Evolutionary conservation across 2,888 invertebrate species (phyloP), one percentile per base, ranked within the genome.

Genomic region (Harpagoxenus sublaevis): DNA sequence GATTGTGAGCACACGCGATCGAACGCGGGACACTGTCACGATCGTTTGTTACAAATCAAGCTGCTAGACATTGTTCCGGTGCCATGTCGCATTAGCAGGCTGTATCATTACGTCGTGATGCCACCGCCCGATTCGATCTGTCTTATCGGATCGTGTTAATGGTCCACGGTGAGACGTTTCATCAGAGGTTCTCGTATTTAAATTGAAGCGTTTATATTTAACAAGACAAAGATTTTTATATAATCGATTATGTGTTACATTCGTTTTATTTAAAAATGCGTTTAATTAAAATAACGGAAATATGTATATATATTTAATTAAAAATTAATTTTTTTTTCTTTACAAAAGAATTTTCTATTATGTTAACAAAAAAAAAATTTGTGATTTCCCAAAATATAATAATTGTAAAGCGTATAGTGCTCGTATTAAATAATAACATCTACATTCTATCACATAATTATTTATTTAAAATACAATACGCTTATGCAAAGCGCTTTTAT

Each of bases 81-180:
- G 53, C n/a, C 42, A 42, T 8, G 53, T 74, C 42, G 28, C 77
- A 78, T 78, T 78, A 78, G 15, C 42, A 53, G 53, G 53, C 42
- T 55, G 9, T 55, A n/a, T 60, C 71, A 78, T 77, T 70, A 84
- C 51, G 51, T 18, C 10, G 42, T 51, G 48, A 31, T 57, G 18
- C 31, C 12, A 48, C 12, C 35, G 18, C 9, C 31, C 39, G 73
- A 73, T 78, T 73, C 73, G 51, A 83, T 87, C 74, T 62, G 57
- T 75, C 83, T 55, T 53, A 70, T 86, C 79, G 48, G 78, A 83
- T 45, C 57, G 12, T 35, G 55, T 78, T 65, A 60, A 71, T 85
- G 75, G 53, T 45, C 65, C 6, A 85, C 62, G 10, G n/a, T 23
- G 48, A 35, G 2, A 1, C 6, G 18, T 75, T 63, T 53, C 28